Evolutionary conservation across 2,113 vertebrate species (phyloP).

Genomic region (Arenaria interpres): DNA sequence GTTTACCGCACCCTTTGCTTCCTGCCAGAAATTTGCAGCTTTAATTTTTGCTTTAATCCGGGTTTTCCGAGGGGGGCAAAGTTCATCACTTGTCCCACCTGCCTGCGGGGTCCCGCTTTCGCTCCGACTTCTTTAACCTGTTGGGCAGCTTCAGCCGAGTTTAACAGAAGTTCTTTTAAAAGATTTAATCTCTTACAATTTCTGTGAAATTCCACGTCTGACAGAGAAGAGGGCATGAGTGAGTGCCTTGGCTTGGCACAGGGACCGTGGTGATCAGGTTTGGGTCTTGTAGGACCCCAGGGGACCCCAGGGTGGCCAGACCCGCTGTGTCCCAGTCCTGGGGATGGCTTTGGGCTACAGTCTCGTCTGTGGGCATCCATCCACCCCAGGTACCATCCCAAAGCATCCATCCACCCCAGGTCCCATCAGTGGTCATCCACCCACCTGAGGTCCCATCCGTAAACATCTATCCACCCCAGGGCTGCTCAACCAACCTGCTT

Average conservation of each 20-base stretch:
- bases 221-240: not conserved
- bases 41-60: fast-evolving
- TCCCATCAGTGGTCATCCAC: not conserved
- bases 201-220: not conserved
- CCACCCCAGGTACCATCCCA: not conserved
- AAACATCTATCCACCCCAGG: not conserved
- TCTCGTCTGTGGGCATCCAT: not conserved
- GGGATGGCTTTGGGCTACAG: not conserved
- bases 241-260: not conserved
- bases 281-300: not conserved
- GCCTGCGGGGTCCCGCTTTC: fast-evolving
- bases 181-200: not conserved
- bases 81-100: not conserved
- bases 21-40: not conserved
- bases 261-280: fast-evolving
- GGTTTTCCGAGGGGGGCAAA: not conserved
- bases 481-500: not conserved
- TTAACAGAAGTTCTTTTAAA: fast-evolving
- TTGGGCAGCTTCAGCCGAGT: not conserved
- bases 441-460: not conserved
- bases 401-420: not conserved
- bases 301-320: not conserved
- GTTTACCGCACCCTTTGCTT: not conserved
- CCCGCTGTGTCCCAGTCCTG: fast-evolving
- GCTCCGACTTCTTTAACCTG: fast-evolving